These are phyloP conservation scores for Chamaetylas fuelleborni DNA, from an alignment of 2,113 vertebrate species.

Conservation along the genomic window DNA sequence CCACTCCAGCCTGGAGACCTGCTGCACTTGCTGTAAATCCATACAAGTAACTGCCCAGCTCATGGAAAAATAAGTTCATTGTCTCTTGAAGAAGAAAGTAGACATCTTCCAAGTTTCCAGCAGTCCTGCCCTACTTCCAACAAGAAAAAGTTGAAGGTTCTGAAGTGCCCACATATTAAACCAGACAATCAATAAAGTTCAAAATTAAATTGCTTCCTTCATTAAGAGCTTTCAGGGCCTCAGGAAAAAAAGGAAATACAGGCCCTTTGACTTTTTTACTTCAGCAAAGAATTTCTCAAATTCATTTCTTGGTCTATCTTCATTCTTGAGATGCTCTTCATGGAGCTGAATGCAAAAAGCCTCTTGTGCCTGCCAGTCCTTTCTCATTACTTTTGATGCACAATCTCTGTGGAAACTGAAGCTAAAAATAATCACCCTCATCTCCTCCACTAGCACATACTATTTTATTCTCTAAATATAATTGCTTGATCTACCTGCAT, in stretches of 20 bases:
- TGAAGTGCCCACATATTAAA: not conserved
- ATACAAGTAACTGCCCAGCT: not conserved
- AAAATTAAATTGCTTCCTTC: not conserved
- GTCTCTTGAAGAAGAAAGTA: not conserved
- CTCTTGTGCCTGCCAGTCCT: not conserved
- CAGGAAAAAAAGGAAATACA: not conserved
- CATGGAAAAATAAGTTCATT: not conserved
- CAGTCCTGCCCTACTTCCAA: not conserved
- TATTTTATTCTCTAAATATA: not conserved
- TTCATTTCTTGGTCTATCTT: not conserved
- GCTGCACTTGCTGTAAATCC: not conserved
- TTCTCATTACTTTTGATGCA: conserved; percentile 28
- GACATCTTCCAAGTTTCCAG: not conserved
- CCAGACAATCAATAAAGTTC: not conserved
- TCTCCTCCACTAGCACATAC: not conserved
- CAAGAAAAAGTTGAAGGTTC: not conserved
- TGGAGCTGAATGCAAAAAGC: not conserved
- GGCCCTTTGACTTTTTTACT: not conserved
- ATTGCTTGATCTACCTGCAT: not conserved
- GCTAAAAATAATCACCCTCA: conserved; percentile 48
- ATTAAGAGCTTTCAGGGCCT: not conserved
- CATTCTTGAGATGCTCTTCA: not conserved
- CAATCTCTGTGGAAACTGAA: conserved; percentile 58
- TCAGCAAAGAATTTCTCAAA: not conserved
- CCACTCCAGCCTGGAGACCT: not conserved